phyloP scores from a whole-genome alignment of 2,797 vertebrate species.

The Saguinus oedipus region DNA sequence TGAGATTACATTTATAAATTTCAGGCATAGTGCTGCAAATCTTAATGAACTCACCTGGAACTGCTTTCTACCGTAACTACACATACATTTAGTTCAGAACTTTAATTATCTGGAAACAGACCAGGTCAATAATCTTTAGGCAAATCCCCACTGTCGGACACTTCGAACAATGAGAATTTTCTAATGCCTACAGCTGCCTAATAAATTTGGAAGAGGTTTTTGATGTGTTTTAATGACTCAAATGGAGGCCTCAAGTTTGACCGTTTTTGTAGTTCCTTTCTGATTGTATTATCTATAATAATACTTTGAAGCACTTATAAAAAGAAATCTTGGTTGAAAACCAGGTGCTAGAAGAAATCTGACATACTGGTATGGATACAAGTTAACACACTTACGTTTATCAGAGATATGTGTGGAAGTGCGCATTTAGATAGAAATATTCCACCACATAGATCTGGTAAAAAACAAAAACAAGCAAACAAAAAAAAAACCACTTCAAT shows the following conservation, averaged over 20 bases:
- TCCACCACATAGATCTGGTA: neutral
- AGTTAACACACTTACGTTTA: neutral
- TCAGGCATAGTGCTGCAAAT: neutral
- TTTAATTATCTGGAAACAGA: constrained; percentile 7
- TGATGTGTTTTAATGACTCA: neutral
- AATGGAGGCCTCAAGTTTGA: neutral
- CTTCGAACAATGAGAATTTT: neutral
- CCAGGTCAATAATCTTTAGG: neutral
- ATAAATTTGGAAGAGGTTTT: neutral
- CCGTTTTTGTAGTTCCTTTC: neutral
- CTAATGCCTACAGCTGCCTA: neutral
- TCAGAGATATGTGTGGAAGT: neutral
- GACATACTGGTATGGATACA: neutral
- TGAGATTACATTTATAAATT: neutral
- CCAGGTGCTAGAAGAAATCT: neutral
- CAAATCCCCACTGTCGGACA: neutral
- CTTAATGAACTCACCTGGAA: neutral
- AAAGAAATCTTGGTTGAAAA: neutral
- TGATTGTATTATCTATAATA: neutral
- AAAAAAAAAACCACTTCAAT: neutral
- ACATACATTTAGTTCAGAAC: neutral
- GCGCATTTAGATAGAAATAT: constrained; percentile 4
- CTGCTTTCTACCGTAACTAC: neutral
- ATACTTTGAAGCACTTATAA: neutral
- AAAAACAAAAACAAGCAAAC: neutral